phyloP scores from a whole-genome alignment of 2,113 vertebrate genomes.

The Pluvialis apricaria region DNA sequence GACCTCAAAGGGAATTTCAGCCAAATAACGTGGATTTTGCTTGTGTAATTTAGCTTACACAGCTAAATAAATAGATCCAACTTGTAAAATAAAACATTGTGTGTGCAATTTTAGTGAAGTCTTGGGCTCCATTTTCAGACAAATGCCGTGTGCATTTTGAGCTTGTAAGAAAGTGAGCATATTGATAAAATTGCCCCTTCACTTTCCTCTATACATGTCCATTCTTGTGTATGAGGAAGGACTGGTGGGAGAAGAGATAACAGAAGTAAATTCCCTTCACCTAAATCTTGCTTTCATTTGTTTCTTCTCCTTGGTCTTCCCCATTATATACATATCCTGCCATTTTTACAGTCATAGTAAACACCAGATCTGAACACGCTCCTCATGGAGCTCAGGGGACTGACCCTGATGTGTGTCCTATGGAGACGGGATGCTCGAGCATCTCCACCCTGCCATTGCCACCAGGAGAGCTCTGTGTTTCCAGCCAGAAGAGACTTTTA shows the following conservation, averaged over 20 bases:
- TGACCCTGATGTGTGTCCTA: neutral
- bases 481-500: neutral
- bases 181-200: neutral
- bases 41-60: neutral
- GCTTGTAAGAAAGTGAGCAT: neutral
- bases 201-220: neutral
- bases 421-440: neutral
- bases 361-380: neutral
- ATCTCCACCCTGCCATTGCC: neutral
- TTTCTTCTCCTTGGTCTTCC: neutral
- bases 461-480: neutral
- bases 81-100: neutral
- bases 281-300: neutral
- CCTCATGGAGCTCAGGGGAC: neutral
- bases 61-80: neutral
- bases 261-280: neutral
- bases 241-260: neutral
- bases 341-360: neutral
- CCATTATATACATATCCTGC: neutral
- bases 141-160: neutral
- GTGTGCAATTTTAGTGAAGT: neutral
- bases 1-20: neutral
- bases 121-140: neutral
- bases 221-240: neutral
- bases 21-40: neutral